A percentile compares a stretch with the other conserved stretches of the same genome.
phyloP scores from a whole-genome alignment of 2,797 vertebrate genomes.

The Bucorvus abyssinicus region DNA sequence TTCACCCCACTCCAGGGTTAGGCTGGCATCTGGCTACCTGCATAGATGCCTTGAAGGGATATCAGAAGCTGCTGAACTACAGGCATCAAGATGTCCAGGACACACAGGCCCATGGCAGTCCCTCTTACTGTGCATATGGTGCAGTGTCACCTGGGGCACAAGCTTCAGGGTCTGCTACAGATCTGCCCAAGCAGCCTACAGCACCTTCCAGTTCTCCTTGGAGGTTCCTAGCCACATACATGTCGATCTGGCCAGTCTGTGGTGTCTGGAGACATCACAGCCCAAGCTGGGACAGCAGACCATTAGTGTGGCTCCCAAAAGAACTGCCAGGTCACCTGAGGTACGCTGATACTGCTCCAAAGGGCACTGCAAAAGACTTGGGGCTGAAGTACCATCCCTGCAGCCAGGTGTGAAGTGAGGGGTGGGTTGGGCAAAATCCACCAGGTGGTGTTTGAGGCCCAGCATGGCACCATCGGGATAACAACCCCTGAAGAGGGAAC shows the following conservation, averaged over 20 bases:
- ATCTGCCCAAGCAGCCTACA: background rate
- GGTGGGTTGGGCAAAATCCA: background rate
- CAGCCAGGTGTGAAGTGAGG: background rate
- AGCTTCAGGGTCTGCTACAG: background rate
- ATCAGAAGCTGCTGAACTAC: background rate
- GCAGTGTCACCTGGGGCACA: background rate
- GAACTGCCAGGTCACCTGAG: background rate
- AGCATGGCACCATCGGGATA: background rate
- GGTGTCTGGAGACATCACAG: background rate
- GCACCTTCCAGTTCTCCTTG: background rate
- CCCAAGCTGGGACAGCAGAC: background rate
- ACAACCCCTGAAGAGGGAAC: background rate
- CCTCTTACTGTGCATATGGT: background rate
- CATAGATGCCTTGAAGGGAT: background rate
- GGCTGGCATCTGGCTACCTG: background rate
- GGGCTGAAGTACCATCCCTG: background rate
- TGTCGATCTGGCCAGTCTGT: background rate
- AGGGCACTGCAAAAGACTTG: background rate
- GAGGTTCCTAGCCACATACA: background rate
- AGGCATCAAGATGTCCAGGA: background rate
- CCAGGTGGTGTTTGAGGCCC: accelerated
- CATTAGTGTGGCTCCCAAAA: background rate
- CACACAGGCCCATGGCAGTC: background rate
- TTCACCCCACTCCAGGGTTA: background rate
- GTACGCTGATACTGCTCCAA: background rate